A percentile compares a stretch with the other conserved stretches of the same genome.
Conservation (phyloP, 35 echinoderm and acorn worm genomes). For the Ophioderma brevispina region DNA sequence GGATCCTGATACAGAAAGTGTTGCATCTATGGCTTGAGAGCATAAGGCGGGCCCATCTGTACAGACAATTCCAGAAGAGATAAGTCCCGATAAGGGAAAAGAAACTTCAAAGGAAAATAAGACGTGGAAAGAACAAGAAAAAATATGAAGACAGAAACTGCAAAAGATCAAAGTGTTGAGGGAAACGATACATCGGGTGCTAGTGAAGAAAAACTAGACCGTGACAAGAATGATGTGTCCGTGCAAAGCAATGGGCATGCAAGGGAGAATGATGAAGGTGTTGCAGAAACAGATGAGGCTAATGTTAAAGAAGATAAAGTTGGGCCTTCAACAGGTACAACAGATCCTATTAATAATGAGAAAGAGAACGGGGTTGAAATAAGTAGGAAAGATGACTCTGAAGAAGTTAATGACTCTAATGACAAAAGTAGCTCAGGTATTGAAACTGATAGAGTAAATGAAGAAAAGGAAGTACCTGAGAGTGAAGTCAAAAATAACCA, state of each 20-base stretch:
- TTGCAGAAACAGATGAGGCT: no score
- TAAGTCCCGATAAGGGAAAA: background rate
- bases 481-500: no score
- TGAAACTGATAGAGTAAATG: background rate
- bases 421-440: no score
- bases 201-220: background rate
- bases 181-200: background rate
- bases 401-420: no score
- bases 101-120: background rate
- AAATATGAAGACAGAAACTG: background rate
- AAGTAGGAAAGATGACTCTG: background rate
- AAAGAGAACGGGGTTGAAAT: background rate
- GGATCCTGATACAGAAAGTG: constrained; percentile 46
- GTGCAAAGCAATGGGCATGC: background rate
- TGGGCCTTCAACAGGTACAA: no score
- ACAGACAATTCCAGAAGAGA: constrained; percentile 34
- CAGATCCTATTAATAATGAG: no score
- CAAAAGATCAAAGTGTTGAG: background rate
- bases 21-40: background rate
- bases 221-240: background rate
- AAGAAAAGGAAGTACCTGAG: background rate
- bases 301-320: no score
- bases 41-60: background rate
- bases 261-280: background rate
- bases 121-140: background rate